Conservation (phyloP, 2,113 vertebrate species). For the Lampris incognitus region DNA sequence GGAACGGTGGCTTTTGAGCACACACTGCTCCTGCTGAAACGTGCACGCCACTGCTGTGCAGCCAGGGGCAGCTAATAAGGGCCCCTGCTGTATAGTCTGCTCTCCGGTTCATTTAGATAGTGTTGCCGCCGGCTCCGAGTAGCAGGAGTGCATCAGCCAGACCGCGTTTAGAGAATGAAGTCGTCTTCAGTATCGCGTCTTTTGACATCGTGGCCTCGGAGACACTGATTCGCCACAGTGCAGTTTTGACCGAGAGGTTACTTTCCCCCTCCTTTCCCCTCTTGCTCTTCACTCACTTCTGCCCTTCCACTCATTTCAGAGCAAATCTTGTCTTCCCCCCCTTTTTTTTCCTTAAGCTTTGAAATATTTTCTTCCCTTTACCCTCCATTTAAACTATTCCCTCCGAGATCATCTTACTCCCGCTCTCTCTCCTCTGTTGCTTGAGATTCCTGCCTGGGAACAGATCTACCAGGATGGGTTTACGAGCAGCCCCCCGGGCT, state of each 20-base stretch:
- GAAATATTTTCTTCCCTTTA: conserved; percentile 5
- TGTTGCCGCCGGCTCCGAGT: too few relatives aligned
- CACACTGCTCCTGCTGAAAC: background rate
- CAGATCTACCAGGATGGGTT: conserved; percentile 45
- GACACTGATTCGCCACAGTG: background rate
- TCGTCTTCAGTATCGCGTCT: background rate
- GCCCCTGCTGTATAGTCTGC: background rate
- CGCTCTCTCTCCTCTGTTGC: conserved; percentile 34
- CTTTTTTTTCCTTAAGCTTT: background rate
- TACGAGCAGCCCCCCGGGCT: conserved; percentile 49
- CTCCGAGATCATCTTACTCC: conserved; percentile 9
- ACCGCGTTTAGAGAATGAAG: conserved; percentile 3
- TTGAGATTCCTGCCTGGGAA: conserved; percentile 43
- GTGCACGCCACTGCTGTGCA: background rate
- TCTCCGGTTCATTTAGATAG: background rate
- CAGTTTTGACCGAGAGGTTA: background rate
- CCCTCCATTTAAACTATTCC: background rate
- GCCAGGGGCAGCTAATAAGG: background rate
- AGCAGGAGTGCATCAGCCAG: background rate
- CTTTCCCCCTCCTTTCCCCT: background rate
- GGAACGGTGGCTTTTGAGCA: background rate
- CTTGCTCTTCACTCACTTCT: background rate
- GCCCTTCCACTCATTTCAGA: background rate
- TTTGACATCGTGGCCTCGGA: background rate
- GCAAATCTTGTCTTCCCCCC: background rate